Evolutionary conservation across 2,888 invertebrate species (phyloP), one percentile per base, ranked within the genome.

Genomic region (Pachycephus smyrnensis): DNA sequence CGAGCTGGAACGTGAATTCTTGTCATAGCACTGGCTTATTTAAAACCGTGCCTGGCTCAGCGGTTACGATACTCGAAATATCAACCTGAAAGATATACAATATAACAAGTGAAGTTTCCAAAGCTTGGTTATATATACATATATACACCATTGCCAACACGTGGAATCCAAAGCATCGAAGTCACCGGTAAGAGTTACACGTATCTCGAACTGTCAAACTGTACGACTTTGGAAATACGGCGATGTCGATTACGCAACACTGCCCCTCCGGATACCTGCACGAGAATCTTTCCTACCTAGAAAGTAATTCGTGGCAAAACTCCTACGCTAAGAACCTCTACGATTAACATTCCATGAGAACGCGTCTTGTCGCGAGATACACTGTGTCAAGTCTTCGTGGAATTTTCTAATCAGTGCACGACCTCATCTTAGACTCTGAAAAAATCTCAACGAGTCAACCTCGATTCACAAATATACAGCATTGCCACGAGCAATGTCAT

Each of bases 1-100:
- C 35, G 93, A 93, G 83, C 91, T 93, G 84, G 94, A 94, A 82
- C 89, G 93, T 76, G 93, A 94, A 81, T 94, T 93, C 87, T 92
- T 93, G 84, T 93, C 93, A 91, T 93, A 93, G 93, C 92, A 90
- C 86, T 90, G 91, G 90, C 90, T 91, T 81, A 91, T 90, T 83
- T 91, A 91, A 90, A 81, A 71, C 75, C 71, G 31, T 32, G 55
- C 55, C 15, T 9, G 23, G 23, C 55, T 55, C 23, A 23, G 55
- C 55, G 55, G 55, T 55, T 55, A 23, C 40, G 23, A 40, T 23
- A 40, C 23, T 6, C 40, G 40, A 55, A 55, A 55, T 23, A 55
- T 55, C 9, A 23, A 23, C 23, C 55, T 9, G 23, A 55, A 55
- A 55, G 9, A 55, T 55, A 55, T 23, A 55, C 55, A 23, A 1